Evolutionary conservation across 2,888 invertebrate genomes (phyloP).

Genomic region (Stramonita haemastoma): DNA sequence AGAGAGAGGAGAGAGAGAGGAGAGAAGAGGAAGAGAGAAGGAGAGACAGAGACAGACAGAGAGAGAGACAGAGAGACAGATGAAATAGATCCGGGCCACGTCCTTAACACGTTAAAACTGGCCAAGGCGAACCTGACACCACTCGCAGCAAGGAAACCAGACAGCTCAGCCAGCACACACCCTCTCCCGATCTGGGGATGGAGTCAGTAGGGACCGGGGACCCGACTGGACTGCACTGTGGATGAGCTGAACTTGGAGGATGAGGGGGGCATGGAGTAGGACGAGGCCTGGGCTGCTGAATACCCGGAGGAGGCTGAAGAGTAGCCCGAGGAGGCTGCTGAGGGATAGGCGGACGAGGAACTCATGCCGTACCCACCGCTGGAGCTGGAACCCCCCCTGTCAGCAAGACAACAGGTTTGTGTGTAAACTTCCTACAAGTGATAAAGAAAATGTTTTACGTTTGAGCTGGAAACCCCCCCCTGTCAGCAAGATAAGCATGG

Average conservation of each 20-base stretch:
- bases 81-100: neutral
- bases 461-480: neutral
- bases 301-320: neutral
- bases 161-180: no score
- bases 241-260: neutral
- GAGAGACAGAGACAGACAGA: neutral
- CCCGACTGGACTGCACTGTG: constrained; percentile 24
- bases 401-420: no score
- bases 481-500: neutral
- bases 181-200: neutral
- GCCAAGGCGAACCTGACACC: neutral
- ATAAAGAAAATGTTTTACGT: no score
- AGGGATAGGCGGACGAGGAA: neutral
- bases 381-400: neutral
- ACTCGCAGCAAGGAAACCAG: no score
- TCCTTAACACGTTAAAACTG: no score
- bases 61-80: neutral
- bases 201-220: constrained; percentile 20
- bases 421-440: no score
- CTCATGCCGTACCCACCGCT: neutral
- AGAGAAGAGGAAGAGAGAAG: neutral
- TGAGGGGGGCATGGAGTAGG: neutral
- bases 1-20: neutral
- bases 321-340: neutral
- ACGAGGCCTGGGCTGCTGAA: neutral